Percentiles rank a stretch among this genome's conserved stretches.
Evolutionary conservation across 2,113 vertebrate species (phyloP).

Genomic region (Camelus bactrianus): DNA sequence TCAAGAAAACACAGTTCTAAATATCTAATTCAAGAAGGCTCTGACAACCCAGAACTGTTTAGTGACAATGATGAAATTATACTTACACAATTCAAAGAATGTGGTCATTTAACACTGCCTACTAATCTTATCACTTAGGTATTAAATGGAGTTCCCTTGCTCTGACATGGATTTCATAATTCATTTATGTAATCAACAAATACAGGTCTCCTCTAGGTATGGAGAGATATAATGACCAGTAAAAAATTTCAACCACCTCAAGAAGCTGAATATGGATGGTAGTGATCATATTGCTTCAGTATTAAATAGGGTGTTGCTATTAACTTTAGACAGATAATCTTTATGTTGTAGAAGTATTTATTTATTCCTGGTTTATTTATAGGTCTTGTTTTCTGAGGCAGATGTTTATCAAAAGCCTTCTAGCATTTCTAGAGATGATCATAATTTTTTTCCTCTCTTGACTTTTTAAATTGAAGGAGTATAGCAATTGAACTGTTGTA

Average conservation of each 20-base stretch:
- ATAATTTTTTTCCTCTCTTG: neutral
- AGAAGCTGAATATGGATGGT: neutral
- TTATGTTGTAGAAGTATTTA: neutral
- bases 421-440: constrained; percentile 4
- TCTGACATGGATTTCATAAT: neutral
- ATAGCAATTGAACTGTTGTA: neutral
- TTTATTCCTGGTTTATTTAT: neutral
- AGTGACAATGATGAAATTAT: neutral
- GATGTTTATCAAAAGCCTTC: neutral
- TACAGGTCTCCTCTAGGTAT: neutral
- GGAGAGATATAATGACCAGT: neutral
- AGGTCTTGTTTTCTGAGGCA: neutral
- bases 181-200: neutral
- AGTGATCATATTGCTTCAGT: neutral
- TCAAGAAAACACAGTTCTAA: neutral
- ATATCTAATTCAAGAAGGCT: neutral
- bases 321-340: neutral
- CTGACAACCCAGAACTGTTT: neutral
- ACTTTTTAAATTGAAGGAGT: constrained; percentile 10
- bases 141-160: neutral
- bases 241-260: neutral
- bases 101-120: neutral
- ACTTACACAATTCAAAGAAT: neutral
- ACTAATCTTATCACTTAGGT: neutral
- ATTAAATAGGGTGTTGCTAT: neutral